Conservation (phyloP, 2,113 vertebrate genomes). For the Catharus fuscescens region DNA sequence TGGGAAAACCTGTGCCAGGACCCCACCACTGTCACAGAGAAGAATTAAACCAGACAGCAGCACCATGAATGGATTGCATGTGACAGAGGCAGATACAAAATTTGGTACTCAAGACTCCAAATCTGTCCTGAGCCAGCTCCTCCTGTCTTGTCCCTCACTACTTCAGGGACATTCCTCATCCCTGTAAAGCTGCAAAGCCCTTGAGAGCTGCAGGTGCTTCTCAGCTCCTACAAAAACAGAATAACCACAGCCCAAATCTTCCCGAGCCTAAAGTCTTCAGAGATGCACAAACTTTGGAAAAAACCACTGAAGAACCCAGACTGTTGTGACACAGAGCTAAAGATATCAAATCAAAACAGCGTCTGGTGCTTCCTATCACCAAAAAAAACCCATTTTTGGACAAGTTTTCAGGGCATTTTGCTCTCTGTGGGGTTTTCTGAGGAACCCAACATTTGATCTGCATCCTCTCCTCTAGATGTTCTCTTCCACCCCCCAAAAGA, state of each 20-base stretch:
- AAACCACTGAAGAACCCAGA: neutral
- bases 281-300: neutral
- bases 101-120: neutral
- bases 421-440: neutral
- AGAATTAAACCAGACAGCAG: neutral
- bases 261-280: neutral
- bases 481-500: neutral
- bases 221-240: neutral
- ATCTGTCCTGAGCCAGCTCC: neutral
- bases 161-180: neutral
- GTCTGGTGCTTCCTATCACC: neutral
- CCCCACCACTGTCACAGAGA: no score
- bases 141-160: neutral
- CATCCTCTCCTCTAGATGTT: neutral
- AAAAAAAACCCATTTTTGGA: accelerated
- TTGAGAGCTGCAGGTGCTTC: neutral
- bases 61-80: neutral
- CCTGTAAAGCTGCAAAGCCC: neutral
- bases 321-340: neutral
- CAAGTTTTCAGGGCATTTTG: neutral
- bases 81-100: neutral
- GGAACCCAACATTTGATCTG: neutral
- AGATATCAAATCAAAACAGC: neutral
- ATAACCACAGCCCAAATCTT: neutral
- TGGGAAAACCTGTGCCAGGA: neutral